Evolutionary conservation across 2,797 vertebrate species (phyloP).

Genomic region (Telmatherina bonti): DNA sequence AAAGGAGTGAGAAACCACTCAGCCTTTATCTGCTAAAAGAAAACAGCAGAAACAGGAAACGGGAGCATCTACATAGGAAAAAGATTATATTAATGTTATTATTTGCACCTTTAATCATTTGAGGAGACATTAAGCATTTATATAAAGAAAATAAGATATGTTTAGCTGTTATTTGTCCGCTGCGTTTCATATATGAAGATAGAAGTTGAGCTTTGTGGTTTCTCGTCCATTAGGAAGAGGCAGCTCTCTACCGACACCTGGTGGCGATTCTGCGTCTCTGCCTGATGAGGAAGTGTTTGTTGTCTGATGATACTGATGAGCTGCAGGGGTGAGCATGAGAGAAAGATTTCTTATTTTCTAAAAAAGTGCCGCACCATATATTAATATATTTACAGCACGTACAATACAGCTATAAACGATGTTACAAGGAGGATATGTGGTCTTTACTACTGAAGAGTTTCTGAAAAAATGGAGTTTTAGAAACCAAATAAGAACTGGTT

Average conservation of each 20-base stretch:
- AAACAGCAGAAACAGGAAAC: too few relatives aligned
- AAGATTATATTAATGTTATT: not conserved
- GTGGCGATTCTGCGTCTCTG: conserved; percentile 84
- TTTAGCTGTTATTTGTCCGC: not conserved
- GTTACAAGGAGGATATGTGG: too few relatives aligned
- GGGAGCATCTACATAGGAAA: not conserved
- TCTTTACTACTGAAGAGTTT: too few relatives aligned
- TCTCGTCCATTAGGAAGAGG: conserved; percentile 70
- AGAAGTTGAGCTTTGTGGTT: not conserved
- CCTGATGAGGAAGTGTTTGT: conserved; percentile 77
- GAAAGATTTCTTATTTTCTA: not conserved
- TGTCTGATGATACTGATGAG: conserved; percentile 79
- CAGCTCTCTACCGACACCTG: conserved; percentile 84
- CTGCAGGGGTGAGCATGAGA: conserved; percentile 80
- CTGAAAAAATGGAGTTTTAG: too few relatives aligned
- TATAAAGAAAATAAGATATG: not conserved
- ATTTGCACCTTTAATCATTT: not conserved
- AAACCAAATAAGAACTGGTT: too few relatives aligned
- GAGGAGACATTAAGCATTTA: not conserved
- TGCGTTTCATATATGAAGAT: not conserved
- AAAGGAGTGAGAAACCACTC: not conserved
- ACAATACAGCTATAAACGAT: not conserved
- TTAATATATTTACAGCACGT: not conserved
- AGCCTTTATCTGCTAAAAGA: not conserved
- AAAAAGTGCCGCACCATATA: not conserved